Conservation (phyloP, 53 echinoderm and acorn worm genomes). For the Actinopyga echinites region DNA sequence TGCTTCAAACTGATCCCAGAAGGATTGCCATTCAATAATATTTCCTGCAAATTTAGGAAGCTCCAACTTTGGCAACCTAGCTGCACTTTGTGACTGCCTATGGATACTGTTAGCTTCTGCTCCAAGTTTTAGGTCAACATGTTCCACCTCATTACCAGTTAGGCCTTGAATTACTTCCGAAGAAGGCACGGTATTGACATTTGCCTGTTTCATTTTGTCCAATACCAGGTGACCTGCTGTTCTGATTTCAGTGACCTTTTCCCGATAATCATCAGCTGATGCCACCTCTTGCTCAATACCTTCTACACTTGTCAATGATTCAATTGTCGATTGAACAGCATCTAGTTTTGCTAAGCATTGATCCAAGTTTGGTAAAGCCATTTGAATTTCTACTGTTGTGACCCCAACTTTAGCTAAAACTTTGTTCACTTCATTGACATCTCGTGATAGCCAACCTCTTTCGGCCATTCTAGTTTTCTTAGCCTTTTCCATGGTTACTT, state of each 20-base stretch:
- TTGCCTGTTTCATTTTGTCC: background rate
- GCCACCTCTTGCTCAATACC: background rate
- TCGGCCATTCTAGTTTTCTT: background rate
- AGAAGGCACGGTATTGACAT: no score
- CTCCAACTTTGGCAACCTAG: background rate
- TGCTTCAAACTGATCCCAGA: constrained; percentile 13
- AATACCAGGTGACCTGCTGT: background rate
- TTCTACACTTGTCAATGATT: background rate
- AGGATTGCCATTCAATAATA: background rate
- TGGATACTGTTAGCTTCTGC: background rate
- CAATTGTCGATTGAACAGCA: background rate
- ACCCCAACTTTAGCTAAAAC: background rate
- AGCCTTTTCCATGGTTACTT: background rate
- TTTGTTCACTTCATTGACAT: background rate
- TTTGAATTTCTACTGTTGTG: background rate
- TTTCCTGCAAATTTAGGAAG: background rate
- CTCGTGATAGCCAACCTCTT: background rate
- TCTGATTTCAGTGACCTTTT: background rate
- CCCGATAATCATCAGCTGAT: background rate
- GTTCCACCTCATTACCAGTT: background rate
- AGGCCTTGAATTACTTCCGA: no score
- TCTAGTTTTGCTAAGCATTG: background rate
- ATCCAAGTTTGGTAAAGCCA: background rate
- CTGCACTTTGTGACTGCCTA: background rate
- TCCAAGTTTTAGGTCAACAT: background rate